Evolutionary conservation across 2,888 invertebrate species (phyloP).

Genomic region (Colletes collaris): DNA sequence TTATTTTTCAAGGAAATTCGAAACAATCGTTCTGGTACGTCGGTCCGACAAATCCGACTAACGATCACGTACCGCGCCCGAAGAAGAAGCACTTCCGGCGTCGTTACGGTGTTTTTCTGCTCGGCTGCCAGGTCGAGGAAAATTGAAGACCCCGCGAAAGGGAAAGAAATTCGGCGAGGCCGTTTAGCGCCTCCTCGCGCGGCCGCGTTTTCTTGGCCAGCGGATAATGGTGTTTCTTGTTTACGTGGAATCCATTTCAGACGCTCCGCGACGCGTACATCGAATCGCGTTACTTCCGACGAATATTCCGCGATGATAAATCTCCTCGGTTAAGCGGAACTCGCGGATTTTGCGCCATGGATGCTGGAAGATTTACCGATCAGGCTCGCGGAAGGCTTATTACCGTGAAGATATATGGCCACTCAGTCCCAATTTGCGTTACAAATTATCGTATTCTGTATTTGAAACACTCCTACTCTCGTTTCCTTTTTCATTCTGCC

Average conservation of each 20-base stretch:
- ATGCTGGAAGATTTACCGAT: constrained; percentile 19
- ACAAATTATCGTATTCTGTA: too few relatives aligned
- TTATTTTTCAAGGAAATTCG: not conserved
- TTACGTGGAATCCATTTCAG: constrained; percentile 45
- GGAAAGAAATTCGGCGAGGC: constrained; percentile 25
- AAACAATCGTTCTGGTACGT: not conserved
- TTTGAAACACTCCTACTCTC: too few relatives aligned
- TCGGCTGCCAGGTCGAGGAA: constrained; percentile 31
- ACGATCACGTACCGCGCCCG: constrained; percentile 39
- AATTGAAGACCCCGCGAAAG: constrained; percentile 48
- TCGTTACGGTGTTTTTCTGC: constrained; percentile 59
- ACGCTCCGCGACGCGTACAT: constrained; percentile 30
- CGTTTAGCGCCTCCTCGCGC: constrained; percentile 44
- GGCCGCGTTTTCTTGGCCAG: constrained; percentile 36
- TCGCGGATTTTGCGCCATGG: not conserved
- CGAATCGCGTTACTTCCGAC: constrained; percentile 20
- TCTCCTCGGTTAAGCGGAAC: constrained; percentile 39
- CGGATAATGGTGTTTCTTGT: constrained; percentile 62
- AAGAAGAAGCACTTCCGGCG: constrained; percentile 45
- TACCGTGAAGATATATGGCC: too few relatives aligned
- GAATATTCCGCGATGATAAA: constrained; percentile 48
- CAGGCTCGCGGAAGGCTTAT: not conserved
- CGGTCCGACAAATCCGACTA: constrained; percentile 26
- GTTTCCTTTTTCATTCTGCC: too few relatives aligned
- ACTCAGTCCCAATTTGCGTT: too few relatives aligned